Evolutionary conservation across 2,797 vertebrate species (phyloP).

Genomic region (Sparidentex hasta): DNA sequence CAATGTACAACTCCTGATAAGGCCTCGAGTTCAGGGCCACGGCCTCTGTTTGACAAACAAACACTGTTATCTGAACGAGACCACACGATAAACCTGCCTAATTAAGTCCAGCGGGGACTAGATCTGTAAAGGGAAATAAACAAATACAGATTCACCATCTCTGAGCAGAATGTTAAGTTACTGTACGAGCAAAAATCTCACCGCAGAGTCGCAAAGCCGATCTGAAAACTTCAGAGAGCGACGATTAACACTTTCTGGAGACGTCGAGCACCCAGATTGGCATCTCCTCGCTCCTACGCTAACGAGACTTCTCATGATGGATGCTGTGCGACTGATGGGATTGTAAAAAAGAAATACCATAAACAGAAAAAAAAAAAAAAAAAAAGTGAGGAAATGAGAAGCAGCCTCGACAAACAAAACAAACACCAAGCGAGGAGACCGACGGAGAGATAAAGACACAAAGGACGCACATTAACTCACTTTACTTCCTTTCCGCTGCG

Average conservation of each 20-base stretch:
- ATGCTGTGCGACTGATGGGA: neutral
- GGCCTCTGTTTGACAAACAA: constrained; percentile 42
- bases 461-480: neutral
- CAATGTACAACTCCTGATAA: constrained; percentile 19
- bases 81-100: constrained; percentile 34
- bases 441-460: neutral
- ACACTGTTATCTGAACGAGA: constrained; percentile 43
- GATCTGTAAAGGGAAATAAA: constrained; percentile 29
- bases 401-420: constrained; percentile 5
- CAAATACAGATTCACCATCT: neutral
- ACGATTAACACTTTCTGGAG: neutral
- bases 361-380: constrained; percentile 24
- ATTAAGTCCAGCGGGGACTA: constrained; percentile 39
- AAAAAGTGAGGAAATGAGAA: constrained; percentile 20
- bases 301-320: constrained; percentile 13
- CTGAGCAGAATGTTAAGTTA: neutral
- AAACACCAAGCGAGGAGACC: neutral
- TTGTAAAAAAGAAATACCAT: neutral
- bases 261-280: neutral
- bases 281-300: neutral
- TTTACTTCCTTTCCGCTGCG: neutral
- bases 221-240: constrained; percentile 26
- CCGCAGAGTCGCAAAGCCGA: neutral
- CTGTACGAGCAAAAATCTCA: constrained; percentile 5
- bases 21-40: constrained; percentile 25